Percentiles rank a stretch among this genome's conserved stretches.
Conservation (phyloP, 2,113 vertebrate species). For the Aegithalos caudatus region DNA sequence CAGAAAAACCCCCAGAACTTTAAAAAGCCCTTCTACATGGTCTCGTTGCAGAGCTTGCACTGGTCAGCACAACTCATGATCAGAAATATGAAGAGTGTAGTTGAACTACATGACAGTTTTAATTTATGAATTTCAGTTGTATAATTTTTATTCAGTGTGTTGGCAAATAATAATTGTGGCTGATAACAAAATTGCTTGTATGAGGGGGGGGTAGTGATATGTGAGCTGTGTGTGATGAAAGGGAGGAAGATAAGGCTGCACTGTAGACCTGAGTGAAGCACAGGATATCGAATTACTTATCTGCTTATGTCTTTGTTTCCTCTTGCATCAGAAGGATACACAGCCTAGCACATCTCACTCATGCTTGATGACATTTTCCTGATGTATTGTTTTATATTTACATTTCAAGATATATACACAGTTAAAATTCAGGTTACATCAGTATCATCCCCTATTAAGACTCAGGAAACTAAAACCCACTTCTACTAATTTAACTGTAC, state of each 20-base stretch:
- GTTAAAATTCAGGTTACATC: not conserved
- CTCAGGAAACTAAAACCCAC: slow-evolving; percentile 6
- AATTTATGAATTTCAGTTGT: not conserved
- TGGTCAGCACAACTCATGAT: not conserved
- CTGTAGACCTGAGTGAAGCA: not conserved
- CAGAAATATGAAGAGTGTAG: not conserved
- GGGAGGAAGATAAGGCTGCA: not conserved
- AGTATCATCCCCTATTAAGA: not conserved
- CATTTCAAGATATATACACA: not conserved
- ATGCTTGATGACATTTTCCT: not conserved
- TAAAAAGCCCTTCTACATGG: not conserved
- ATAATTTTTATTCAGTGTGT: not conserved
- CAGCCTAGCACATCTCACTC: not conserved
- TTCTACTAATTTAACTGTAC: slow-evolving; percentile 24
- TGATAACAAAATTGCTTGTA: not conserved
- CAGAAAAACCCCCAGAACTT: not conserved
- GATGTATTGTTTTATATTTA: not conserved
- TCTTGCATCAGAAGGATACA: not conserved
- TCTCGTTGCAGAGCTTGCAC: not conserved
- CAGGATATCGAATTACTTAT: not conserved
- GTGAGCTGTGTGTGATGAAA: not conserved
- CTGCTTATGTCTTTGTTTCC: slow-evolving; percentile 2
- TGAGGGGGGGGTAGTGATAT: not conserved
- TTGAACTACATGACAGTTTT: not conserved
- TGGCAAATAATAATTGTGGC: not conserved